A percentile compares a stretch with the other conserved stretches of the same genome.
These are phyloP conservation scores for Laticauda colubrina DNA, from an alignment of 2,113 vertebrate species.

Conservation along the genomic window DNA sequence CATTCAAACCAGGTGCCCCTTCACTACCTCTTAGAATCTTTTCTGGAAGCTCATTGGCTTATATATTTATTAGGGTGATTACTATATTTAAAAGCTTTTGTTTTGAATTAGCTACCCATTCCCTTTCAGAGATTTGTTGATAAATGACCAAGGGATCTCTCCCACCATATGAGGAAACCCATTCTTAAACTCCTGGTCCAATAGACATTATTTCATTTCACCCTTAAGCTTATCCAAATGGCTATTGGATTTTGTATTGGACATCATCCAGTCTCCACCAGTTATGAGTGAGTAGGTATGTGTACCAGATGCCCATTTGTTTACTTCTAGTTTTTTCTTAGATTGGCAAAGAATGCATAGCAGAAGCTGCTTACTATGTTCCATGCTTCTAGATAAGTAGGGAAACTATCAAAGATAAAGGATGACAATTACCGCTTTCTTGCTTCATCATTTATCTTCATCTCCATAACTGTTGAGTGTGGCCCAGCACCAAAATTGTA, in stretches of 20 bases:
- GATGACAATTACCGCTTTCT: not conserved
- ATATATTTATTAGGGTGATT: not conserved
- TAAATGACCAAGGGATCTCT: not conserved
- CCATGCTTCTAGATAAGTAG: not conserved
- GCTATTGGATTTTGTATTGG: not conserved
- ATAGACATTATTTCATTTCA: not conserved
- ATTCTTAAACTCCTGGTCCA: not conserved
- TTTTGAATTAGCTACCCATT: not conserved
- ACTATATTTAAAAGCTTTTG: not conserved
- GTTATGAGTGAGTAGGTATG: not conserved
- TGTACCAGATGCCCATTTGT: not conserved
- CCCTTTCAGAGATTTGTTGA: not conserved
- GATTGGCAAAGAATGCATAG: not conserved
- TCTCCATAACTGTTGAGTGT: not conserved
- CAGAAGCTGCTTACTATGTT: not conserved
- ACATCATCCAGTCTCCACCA: not conserved
- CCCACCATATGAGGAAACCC: not conserved
- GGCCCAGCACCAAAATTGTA: not conserved
- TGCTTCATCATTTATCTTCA: not conserved
- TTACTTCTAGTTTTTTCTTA: not conserved
- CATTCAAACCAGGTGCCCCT: not conserved
- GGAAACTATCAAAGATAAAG: not conserved
- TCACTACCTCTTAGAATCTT: not conserved
- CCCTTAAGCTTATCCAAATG: not conserved
- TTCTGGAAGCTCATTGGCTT: not conserved